Conservation (phyloP, 2,888 invertebrate species). For the Aphodius granarius region DNA sequence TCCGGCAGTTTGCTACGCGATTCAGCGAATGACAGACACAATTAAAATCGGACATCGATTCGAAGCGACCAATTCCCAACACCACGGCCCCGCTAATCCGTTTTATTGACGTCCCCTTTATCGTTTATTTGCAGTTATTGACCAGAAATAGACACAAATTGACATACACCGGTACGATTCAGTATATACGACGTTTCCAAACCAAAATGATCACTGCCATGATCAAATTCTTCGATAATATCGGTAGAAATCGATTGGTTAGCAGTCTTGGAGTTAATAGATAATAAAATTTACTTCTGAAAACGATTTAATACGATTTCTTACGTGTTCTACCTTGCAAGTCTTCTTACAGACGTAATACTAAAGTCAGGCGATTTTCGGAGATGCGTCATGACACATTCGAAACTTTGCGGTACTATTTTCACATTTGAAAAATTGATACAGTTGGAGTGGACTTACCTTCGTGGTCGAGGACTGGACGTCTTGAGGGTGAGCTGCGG, state of each 20-base stretch:
- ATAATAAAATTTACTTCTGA: too few relatives aligned
- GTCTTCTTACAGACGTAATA: too few relatives aligned
- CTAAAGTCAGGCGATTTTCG: too few relatives aligned
- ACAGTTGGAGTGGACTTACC: slow-evolving; percentile 45
- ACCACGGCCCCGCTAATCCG: background rate
- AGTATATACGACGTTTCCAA: too few relatives aligned
- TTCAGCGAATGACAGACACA: background rate
- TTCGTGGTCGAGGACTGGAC: slow-evolving; percentile 49
- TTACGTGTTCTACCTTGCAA: too few relatives aligned
- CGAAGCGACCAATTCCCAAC: background rate
- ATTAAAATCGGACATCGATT: background rate
- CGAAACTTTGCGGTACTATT: background rate
- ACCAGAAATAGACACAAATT: too few relatives aligned
- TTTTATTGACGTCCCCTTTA: background rate
- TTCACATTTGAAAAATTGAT: background rate
- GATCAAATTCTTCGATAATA: too few relatives aligned
- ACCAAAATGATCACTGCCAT: too few relatives aligned
- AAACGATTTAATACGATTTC: too few relatives aligned
- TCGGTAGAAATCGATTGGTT: too few relatives aligned
- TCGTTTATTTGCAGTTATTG: background rate
- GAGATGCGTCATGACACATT: slow-evolving; percentile 1
- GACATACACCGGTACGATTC: too few relatives aligned
- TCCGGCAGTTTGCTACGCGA: background rate
- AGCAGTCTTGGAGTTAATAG: too few relatives aligned
- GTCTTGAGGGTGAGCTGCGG: slow-evolving; percentile 60